Base-by-base conservation (phyloP, 2,888 invertebrate species). In the Lasioglossum marginatum region DNA sequence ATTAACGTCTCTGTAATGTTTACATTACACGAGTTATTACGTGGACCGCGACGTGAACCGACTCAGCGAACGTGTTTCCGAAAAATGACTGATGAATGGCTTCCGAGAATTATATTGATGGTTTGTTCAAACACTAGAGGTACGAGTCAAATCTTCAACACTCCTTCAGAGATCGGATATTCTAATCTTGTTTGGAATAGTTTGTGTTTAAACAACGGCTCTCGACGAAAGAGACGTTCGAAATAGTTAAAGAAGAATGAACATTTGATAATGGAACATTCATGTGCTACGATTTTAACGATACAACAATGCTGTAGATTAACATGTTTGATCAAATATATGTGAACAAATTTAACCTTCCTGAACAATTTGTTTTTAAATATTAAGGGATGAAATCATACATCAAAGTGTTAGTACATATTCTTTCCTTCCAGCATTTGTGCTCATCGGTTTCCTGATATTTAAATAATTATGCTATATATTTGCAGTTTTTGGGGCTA, bases 1-100 rank as follows among this genome's bases (percentile, higher is more conserved):
- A 82, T 82, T 83, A 84, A 76, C 57, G 52, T 74, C 70, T 37
- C 23, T 31, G 71, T 84, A 81, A 80, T 83, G 80, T 86, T 82
- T 81, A 81, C 79, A 77, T 85, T 87, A 81, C 76, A 57, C 48
- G 78, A 31, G 31, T 72, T 70, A 70, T 80, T 80, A 83, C 66
- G 66, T 8, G 34, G 34, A 34, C 34, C 16, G 66, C 66, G 66
- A 66, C 57, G 70, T 40, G 70, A 68, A 76, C 48, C 34, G 72
- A 57, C 79, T 60, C 27, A n/a, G 68, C n/a, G 70, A 70, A 79
- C 48, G 66, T 31, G 66, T 45, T 76, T 63, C 57, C 60, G 70
- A 60, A 77, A 81, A 60, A 37, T 40, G 68, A 81, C 77, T 68
- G 81, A 82, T 77, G 80, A 70, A 76, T 31, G 60, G 79, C 66